Conservation (phyloP, 2,888 invertebrate genomes). For the Volucella inanis region DNA sequence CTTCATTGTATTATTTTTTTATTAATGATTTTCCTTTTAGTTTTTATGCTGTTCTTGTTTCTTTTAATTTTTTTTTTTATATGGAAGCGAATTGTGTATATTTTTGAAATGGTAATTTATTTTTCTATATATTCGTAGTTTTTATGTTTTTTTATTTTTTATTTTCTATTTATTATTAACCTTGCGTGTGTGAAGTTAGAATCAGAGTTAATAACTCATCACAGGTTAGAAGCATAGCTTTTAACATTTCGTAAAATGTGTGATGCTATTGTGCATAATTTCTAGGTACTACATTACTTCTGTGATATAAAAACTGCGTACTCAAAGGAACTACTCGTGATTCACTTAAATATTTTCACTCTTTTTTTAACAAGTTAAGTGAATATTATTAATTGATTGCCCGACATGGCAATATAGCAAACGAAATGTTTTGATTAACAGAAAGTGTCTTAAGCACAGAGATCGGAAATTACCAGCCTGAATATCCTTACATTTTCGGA, state of each 20-base stretch:
- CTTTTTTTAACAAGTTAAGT: constrained; percentile 18
- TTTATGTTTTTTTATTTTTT: constrained; percentile 1
- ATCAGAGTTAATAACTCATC: constrained; percentile 69
- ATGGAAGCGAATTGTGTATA: constrained; percentile 72
- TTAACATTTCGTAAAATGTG: constrained; percentile 68
- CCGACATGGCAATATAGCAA: background rate
- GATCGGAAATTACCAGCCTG: constrained; percentile 8
- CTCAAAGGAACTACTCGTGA: constrained; percentile 60
- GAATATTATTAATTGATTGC: constrained; percentile 14
- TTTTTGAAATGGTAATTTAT: constrained; percentile 58
- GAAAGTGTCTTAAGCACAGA: background rate
- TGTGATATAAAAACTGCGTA: constrained; percentile 47
- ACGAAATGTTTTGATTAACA: background rate
- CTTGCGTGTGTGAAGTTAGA: constrained; percentile 65
- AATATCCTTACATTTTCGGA: background rate
- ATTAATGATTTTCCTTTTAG: constrained; percentile 20
- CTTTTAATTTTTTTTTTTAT: constrained; percentile 43
- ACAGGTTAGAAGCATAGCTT: constrained; percentile 74
- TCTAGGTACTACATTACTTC: constrained; percentile 51
- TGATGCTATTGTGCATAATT: constrained; percentile 64
- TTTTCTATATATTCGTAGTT: constrained; percentile 27
- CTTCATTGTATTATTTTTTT: constrained; percentile 23
- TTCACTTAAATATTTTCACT: constrained; percentile 20
- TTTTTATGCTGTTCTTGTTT: constrained; percentile 17
- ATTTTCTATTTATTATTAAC: constrained; percentile 49